These are phyloP conservation scores for Amphiura filiformis DNA, from an alignment of 35 echinoderm and acorn worm species.

Conservation along the genomic window DNA sequence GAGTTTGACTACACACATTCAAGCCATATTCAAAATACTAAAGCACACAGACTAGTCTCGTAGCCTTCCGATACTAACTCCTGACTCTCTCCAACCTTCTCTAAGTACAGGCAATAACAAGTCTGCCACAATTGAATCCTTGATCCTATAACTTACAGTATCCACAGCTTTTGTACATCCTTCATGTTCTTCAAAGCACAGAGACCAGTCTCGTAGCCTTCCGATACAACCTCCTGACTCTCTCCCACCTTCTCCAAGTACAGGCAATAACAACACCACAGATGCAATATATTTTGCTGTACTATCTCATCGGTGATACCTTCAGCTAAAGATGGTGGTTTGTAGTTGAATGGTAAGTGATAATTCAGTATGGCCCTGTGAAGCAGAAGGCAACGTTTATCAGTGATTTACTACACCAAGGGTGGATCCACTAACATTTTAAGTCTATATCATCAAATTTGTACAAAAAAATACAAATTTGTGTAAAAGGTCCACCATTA, in stretches of 20 bases:
- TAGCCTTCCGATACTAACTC: not conserved
- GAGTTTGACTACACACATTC: too few species aligned
- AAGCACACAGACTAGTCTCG: slow-evolving; percentile 33
- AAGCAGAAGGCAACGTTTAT: too few species aligned
- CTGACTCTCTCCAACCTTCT: not conserved
- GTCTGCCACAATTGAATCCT: too few species aligned
- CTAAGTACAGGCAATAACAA: slow-evolving; percentile 27
- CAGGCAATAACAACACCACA: slow-evolving; percentile 42
- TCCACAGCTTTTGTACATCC: slow-evolving; percentile 46
- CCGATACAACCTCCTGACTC: not conserved
- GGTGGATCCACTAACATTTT: too few species aligned
- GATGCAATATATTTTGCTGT: not conserved
- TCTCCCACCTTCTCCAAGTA: not conserved
- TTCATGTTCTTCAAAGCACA: slow-evolving; percentile 1
- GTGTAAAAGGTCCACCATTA: too few species aligned
- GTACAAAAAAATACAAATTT: too few species aligned
- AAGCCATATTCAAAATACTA: too few species aligned
- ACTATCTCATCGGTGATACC: not conserved
- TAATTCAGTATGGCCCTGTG: slow-evolving; percentile 16
- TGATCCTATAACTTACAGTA: slow-evolving; percentile 33
- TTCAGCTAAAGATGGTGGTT: not conserved
- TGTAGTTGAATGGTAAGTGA: slow-evolving; percentile 10
- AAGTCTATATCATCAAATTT: too few species aligned
- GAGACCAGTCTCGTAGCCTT: slow-evolving; percentile 29
- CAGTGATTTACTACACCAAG: too few species aligned